Percentiles rank a stretch among this genome's conserved stretches.
These are phyloP conservation scores for Patella depressa DNA, from an alignment of 2,888 invertebrate species.

Conservation along the genomic window DNA sequence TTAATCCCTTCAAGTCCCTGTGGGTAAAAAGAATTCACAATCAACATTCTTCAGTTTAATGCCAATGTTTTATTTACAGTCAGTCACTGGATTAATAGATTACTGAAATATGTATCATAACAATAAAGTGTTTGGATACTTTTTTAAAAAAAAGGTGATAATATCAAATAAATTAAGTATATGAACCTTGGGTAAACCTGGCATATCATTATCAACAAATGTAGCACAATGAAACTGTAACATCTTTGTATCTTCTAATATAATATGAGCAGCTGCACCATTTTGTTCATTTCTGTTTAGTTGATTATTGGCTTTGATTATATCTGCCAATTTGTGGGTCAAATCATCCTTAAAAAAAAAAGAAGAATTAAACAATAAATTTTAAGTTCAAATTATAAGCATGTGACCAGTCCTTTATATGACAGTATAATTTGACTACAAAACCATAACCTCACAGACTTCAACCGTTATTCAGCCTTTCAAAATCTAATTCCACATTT, in stretches of 20 bases:
- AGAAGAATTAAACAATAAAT: not conserved
- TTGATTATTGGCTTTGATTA: constrained; percentile 98
- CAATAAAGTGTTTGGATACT: too few relatives aligned
- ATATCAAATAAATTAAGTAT: too few relatives aligned
- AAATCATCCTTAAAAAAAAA: constrained; percentile 85
- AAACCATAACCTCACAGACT: too few relatives aligned
- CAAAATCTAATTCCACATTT: too few relatives aligned
- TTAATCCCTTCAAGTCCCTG: too few relatives aligned
- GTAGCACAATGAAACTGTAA: constrained; percentile 99
- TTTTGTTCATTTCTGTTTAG: constrained; percentile 93
- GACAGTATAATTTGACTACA: too few relatives aligned
- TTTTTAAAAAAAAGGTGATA: too few relatives aligned
- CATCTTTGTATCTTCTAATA: constrained; percentile 96
- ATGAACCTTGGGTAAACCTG: constrained; percentile 77
- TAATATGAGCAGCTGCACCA: constrained; percentile 97
- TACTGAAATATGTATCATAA: too few relatives aligned
- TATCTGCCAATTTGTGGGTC: constrained; percentile 98
- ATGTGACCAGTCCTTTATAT: too few relatives aligned
- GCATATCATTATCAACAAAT: constrained; percentile 98
- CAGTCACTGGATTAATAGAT: too few relatives aligned
- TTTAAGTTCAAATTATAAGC: too few relatives aligned
- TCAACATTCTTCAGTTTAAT: not conserved
- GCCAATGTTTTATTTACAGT: not conserved
- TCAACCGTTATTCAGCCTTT: too few relatives aligned
- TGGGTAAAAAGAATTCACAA: not conserved